Base-by-base conservation (phyloP, 2,113 vertebrate species). In the Caranx melampygus region DNA sequence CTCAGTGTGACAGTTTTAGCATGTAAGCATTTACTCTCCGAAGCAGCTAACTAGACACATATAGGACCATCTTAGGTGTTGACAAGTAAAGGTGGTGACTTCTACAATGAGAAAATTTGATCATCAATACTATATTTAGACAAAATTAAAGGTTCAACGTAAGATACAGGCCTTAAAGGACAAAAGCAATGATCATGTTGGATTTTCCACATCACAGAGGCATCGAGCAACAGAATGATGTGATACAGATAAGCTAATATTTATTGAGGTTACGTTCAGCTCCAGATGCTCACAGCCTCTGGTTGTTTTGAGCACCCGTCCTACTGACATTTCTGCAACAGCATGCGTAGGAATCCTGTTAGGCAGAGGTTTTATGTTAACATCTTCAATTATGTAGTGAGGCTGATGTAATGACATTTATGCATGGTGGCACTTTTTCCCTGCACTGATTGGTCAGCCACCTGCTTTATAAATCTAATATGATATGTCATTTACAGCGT, bases 401-500 rank as follows among this genome's bases (percentile, higher is more conserved):
- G 18, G 33, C 69, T 49, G 51, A 83, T 73, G 57, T 26, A 55
- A 69, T 73, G 67, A 21, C 49, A 45, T 45, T 78, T 49, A 63
- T 73, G 59, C 62, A 70, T 54, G 34, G 57, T 81, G 64, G 4
- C 44, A 69, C 35, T 52, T 64, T 68, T 70, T 52, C 35, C 59
- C 75, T 14, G 33, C 14, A n/a, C 49, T 49, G 44, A 72, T 65
- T 75, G 69, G 68, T 78, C 75, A 78, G 59, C 65, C 57, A 11
- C 42, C n/a, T 40, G 20, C 44, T 62, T 78, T 49, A 34, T 71
- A 47, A 71, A 44, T 80, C 45, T 52, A 58, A 79, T 55, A 35
- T 59, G 62, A 75, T 71, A 74, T 79, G 51, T 60, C 65, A 42
- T 75, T 67, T 40, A 52, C 33, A 57, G 61, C 20, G 57, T 72